Conservation (phyloP, 2,113 vertebrate species). For the Erinaceus europaeus region DNA sequence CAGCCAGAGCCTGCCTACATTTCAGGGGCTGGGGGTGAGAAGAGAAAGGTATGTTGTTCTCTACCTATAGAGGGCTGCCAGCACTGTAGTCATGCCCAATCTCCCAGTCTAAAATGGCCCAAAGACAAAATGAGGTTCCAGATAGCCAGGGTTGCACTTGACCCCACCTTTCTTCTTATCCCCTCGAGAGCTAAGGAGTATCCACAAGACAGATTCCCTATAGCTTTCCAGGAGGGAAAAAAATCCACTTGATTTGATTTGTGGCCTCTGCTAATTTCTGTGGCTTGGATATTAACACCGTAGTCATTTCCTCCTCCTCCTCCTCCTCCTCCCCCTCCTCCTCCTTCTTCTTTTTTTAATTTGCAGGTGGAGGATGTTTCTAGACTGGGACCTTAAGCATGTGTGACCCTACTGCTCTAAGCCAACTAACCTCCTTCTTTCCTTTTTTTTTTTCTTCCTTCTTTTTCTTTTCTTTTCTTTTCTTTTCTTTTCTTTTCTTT, state of each 20-base stretch:
- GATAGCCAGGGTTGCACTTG: background rate
- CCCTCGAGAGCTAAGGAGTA: background rate
- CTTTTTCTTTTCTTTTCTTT: too few relatives aligned
- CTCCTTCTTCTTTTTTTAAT: too few relatives aligned
- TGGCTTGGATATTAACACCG: background rate
- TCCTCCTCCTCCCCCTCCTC: too few relatives aligned
- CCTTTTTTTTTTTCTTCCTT: too few relatives aligned
- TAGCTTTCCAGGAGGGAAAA: background rate
- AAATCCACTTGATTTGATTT: background rate
- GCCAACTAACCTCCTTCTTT: too few relatives aligned
- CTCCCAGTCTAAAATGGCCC: background rate
- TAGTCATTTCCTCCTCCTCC: too few relatives aligned
- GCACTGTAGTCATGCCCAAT: background rate
- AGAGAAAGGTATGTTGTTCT: background rate
- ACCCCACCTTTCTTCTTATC: background rate
- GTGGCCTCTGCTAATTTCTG: constrained; percentile 29
- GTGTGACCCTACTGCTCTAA: too few relatives aligned
- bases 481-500: too few relatives aligned
- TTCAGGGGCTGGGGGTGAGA: background rate
- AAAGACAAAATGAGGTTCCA: background rate
- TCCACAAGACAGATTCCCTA: background rate
- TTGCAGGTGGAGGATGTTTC: too few relatives aligned
- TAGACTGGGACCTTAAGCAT: too few relatives aligned
- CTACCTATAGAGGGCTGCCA: background rate
- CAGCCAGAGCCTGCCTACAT: constrained; percentile 18